These are phyloP conservation scores for Tokudaia tokunoshimensis DNA, from an alignment of 2,797 vertebrate species.

Conservation along the genomic window DNA sequence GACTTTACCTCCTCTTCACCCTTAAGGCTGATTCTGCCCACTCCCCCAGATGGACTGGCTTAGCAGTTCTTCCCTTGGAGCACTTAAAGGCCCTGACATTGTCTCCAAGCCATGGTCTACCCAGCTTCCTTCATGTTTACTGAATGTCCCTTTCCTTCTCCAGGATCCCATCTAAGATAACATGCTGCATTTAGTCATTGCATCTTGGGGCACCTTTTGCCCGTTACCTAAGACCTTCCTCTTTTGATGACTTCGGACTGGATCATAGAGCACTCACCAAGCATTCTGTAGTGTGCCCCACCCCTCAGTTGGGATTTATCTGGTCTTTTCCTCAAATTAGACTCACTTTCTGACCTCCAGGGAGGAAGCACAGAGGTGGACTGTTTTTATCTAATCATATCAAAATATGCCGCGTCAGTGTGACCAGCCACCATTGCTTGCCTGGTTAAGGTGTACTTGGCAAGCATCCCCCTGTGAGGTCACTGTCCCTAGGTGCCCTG, in stretches of 20 bases:
- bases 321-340: conserved; percentile 31
- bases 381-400: not conserved
- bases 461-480: not conserved
- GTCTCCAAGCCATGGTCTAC: not conserved
- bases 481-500: not conserved
- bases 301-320: not conserved
- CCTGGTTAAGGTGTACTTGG: not conserved
- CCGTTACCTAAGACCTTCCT: not conserved
- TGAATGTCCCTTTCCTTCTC: not conserved
- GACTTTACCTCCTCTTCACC: conserved; percentile 19
- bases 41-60: not conserved
- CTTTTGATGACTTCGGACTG: not conserved
- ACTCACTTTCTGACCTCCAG: not conserved
- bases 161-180: not conserved
- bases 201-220: not conserved
- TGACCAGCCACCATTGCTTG: not conserved
- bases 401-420: not conserved
- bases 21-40: not conserved
- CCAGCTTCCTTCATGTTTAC: not conserved
- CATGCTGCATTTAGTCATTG: not conserved
- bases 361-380: not conserved
- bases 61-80: not conserved
- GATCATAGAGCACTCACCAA: not conserved
- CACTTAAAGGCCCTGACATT: not conserved
- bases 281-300: not conserved